A percentile compares a stretch with the other conserved stretches of the same genome.
Conservation (phyloP, 2,797 vertebrate genomes). For the Iguana delicatissima region DNA sequence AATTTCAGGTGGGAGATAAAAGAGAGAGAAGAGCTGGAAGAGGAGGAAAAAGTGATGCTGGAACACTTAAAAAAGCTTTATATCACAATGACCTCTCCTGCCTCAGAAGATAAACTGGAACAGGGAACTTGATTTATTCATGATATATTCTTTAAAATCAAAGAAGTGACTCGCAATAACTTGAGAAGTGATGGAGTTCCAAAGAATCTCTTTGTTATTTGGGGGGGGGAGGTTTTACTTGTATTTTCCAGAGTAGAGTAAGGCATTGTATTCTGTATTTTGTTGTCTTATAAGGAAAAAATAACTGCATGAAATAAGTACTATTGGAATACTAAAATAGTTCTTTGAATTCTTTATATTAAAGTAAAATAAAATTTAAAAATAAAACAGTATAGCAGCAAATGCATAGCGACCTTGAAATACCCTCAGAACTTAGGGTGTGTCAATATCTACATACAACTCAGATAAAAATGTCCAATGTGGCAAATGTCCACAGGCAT, state of each 20-base stretch:
- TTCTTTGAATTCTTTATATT: constrained; percentile 11
- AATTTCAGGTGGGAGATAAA: constrained; percentile 94
- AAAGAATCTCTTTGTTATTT: neutral
- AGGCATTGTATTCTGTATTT: constrained; percentile 20
- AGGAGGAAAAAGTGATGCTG: constrained; percentile 87
- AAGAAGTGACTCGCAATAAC: neutral
- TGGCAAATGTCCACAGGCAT: neutral
- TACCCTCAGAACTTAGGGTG: constrained; percentile 36
- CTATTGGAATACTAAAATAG: neutral
- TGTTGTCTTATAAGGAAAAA: no score
- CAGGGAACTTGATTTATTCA: constrained; percentile 62
- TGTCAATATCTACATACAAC: neutral
- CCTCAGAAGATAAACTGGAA: constrained; percentile 68
- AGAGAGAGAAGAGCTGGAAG: constrained; percentile 86
- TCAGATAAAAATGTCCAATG: constrained; percentile 28
- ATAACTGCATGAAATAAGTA: no score
- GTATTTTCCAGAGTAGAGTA: neutral
- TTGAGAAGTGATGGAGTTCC: neutral
- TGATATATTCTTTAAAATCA: constrained; percentile 47
- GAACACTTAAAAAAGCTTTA: constrained; percentile 86
- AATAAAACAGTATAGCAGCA: neutral
- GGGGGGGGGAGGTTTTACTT: neutral
- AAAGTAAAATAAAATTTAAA: constrained; percentile 15
- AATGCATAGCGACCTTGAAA: constrained; percentile 37
- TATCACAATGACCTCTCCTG: constrained; percentile 72